Conservation (phyloP, 1,140 invertebrate species). For the Andricus grossulariae region DNA sequence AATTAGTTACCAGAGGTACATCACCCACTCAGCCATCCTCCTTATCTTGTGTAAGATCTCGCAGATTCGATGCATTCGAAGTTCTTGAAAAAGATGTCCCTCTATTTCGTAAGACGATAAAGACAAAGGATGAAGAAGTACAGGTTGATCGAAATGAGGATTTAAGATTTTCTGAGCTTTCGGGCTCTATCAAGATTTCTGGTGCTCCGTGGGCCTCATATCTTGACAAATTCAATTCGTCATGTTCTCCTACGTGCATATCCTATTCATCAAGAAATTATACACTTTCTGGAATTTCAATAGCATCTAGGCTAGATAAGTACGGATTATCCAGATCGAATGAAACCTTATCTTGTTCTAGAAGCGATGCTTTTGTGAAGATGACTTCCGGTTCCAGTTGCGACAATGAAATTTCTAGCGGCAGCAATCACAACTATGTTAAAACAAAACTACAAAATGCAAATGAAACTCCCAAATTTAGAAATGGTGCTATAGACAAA, state of each 20-base stretch:
- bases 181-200: slow-evolving; percentile 76
- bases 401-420: background rate
- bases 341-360: slow-evolving; percentile 50
- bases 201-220: slow-evolving; percentile 80
- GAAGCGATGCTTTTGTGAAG: slow-evolving; percentile 43
- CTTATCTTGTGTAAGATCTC: slow-evolving; percentile 78
- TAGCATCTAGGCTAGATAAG: slow-evolving; percentile 53
- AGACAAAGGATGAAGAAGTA: slow-evolving; percentile 80
- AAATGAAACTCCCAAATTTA: background rate
- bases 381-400: slow-evolving; percentile 6
- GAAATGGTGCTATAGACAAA: background rate
- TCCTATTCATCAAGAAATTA: slow-evolving; percentile 58
- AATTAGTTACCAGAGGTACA: slow-evolving; percentile 83
- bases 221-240: slow-evolving; percentile 75
- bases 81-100: slow-evolving; percentile 81
- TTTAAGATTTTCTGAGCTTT: slow-evolving; percentile 79
- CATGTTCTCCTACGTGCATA: slow-evolving; percentile 42
- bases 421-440: background rate
- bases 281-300: background rate
- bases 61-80: slow-evolving; percentile 83
- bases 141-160: slow-evolving; percentile 83
- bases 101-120: slow-evolving; percentile 75
- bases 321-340: slow-evolving; percentile 58
- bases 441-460: background rate
- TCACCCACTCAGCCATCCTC: slow-evolving; percentile 85